Base-by-base conservation (phyloP, 2,113 vertebrate species). In the Pterophyllum scalare region DNA sequence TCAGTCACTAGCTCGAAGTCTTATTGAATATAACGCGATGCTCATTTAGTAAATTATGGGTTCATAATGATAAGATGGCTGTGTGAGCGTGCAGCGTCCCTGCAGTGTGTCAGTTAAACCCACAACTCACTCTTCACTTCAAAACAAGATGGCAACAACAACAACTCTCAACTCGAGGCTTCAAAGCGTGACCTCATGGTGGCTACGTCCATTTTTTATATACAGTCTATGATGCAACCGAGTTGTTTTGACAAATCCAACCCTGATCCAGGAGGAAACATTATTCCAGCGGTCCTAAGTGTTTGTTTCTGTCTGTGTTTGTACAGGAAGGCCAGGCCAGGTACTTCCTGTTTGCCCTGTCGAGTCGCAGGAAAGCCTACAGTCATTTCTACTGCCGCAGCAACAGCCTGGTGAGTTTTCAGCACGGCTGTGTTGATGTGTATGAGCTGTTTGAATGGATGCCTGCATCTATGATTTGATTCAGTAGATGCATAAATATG, bases 381-480 rank as follows among this genome's bases (percentile, higher is more conserved):
- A 98, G 95, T 89, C 97, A 99, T 64, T 94, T 97, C 89, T 97
- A 98, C 88, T 99, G 98, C 94, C 95, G 96, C 88, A 99, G 94
- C 95, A 98, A 83, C 92, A 97, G 97, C 94, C 87, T 98, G 97
- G 98, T 99, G 93, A 97, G 97, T 93, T 83, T 8, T 26, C 76
- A 26, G 22, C 20, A 7, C 33, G 28, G 8, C 7, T 56, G 6
- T 38, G 22, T 56, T 54, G 3, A n/a, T 20, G 1, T 24, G n/a
- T 76, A 13, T 6, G 38, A 46, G 10, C 3, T 43, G 11, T 10
- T 38, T 49, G 46, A 6, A 49, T 7, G 15, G 15, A 49, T 49
- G 5, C 14, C 15, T 17, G 15, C 5, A 2, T 17, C 2, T 49
- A 2, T 6, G 14, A 49, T 49, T 49, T 49, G 15, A 15, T 49